A percentile compares a stretch with the other conserved stretches of the same genome.
These are phyloP conservation scores for Mormyrus hasselquistii DNA, from an alignment of 2,797 vertebrate genomes.

Conservation along the genomic window DNA sequence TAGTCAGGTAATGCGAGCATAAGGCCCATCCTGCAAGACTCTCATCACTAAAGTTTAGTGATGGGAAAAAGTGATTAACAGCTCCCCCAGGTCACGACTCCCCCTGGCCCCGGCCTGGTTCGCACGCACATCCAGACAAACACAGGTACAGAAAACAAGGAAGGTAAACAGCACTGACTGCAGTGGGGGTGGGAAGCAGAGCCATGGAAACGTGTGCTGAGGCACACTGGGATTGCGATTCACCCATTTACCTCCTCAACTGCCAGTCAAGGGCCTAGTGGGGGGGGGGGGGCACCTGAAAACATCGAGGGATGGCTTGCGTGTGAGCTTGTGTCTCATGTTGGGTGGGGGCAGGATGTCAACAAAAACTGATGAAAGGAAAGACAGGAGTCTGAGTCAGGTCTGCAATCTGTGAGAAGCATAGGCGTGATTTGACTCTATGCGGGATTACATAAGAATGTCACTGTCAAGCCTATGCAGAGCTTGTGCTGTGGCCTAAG, in stretches of 20 bases:
- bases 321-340: not conserved
- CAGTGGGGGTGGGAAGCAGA: not conserved
- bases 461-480: not conserved
- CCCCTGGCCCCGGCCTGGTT: not conserved
- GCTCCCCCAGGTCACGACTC: not conserved
- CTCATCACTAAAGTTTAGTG: not conserved
- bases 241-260: not conserved
- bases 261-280: not conserved
- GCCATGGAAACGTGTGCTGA: not conserved
- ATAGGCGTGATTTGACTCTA: not conserved
- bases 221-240: not conserved
- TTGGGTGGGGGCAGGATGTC: not conserved
- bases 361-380: not conserved
- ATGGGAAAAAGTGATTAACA: not conserved
- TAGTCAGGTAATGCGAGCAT: not conserved
- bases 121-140: not conserved
- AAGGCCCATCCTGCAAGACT: not conserved
- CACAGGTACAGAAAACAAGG: not conserved
- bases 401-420: not conserved
- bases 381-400: not conserved
- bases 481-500: not conserved
- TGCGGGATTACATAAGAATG: not conserved
- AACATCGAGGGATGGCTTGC: not conserved
- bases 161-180: not conserved
- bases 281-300: not conserved